A percentile compares a stretch with the other conserved stretches of the same genome.
These are phyloP conservation scores for Guaruba guarouba DNA, from an alignment of 2,113 vertebrate genomes.

Conservation along the genomic window DNA sequence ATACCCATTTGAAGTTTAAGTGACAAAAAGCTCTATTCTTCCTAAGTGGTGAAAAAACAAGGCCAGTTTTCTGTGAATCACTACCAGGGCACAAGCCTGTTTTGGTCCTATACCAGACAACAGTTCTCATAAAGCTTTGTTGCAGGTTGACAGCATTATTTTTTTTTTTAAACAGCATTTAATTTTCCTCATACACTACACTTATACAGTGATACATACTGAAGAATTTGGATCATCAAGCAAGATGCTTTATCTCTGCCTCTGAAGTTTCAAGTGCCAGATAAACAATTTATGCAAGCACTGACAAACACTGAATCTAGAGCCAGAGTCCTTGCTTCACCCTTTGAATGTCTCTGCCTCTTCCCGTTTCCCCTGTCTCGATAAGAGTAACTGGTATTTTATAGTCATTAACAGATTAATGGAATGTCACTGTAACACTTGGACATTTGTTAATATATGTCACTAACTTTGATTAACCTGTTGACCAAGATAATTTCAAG, in stretches of 20 bases:
- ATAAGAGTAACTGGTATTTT: background rate
- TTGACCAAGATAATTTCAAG: background rate
- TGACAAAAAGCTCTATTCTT: background rate
- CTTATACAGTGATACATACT: background rate
- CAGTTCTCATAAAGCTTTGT: background rate
- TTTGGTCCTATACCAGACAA: background rate
- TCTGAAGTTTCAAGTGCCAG: background rate
- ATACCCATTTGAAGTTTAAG: background rate
- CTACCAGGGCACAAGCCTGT: background rate
- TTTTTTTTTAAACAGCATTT: background rate
- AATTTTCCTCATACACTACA: background rate
- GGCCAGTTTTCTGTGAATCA: background rate
- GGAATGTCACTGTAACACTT: background rate
- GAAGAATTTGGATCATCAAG: background rate
- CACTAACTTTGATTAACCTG: background rate
- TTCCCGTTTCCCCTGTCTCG: background rate
- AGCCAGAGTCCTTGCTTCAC: background rate
- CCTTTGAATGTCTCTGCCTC: background rate
- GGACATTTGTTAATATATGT: background rate
- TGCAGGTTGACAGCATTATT: background rate
- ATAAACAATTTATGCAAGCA: background rate
- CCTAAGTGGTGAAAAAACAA: accelerated
- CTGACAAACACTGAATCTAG: background rate
- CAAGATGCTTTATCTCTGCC: background rate
- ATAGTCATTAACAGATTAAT: background rate